These are phyloP conservation scores for Kradibia gibbosae DNA, from an alignment of 1,140 invertebrate genomes.

Conservation along the genomic window DNA sequence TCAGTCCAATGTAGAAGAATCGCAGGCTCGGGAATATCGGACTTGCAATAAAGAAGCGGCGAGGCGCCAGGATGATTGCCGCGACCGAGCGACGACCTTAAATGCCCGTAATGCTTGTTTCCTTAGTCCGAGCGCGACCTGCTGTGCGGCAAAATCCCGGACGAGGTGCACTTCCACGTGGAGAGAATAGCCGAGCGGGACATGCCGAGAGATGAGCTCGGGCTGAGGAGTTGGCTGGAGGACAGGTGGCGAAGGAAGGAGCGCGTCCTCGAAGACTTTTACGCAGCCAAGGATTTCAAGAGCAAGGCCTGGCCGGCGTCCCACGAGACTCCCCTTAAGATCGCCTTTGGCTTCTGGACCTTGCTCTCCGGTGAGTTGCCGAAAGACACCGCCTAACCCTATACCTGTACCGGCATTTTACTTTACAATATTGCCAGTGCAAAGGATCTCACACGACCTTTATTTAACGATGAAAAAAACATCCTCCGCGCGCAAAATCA, in stretches of 20 bases:
- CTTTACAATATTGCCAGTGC: no score
- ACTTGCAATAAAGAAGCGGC: no score
- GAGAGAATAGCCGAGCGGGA: slow-evolving; percentile 77
- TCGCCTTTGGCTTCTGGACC: slow-evolving; percentile 76
- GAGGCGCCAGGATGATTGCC: no score
- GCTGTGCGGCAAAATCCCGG: slow-evolving; percentile 78
- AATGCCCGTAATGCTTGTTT: not conserved
- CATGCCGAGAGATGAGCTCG: slow-evolving; percentile 76
- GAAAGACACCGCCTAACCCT: no score
- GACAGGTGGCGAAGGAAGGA: slow-evolving; percentile 84
- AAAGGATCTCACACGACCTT: no score
- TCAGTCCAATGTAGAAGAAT: no score
- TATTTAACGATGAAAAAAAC: no score
- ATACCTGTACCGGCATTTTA: no score
- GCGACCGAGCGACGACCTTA: no score
- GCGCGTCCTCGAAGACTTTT: slow-evolving; percentile 75
- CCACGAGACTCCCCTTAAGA: slow-evolving; percentile 67
- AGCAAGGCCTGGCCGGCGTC: slow-evolving; percentile 60
- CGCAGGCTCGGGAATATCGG: no score
- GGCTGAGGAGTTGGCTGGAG: slow-evolving; percentile 79
- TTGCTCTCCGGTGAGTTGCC: slow-evolving; percentile 61
- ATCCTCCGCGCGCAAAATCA: no score
- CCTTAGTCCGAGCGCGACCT: slow-evolving; percentile 29
- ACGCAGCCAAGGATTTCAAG: slow-evolving; percentile 71
- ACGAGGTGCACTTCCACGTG: slow-evolving; percentile 83